Evolutionary conservation across 2,113 vertebrate species (phyloP).

Genomic region (Scolopax mira): DNA sequence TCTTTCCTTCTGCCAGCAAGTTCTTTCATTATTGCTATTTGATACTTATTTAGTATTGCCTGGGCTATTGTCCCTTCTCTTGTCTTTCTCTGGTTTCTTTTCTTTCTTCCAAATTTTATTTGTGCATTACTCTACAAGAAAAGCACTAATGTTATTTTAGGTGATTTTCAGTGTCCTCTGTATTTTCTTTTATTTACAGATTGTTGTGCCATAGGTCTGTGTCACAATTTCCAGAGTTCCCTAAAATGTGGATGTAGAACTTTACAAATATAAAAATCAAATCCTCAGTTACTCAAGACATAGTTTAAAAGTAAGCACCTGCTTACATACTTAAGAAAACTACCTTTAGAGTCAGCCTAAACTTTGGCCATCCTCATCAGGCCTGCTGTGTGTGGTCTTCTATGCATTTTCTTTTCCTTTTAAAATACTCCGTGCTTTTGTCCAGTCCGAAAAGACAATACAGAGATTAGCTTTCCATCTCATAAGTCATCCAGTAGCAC

Average conservation of each 20-base stretch:
- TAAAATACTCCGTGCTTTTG: not conserved
- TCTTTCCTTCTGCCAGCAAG: conserved; percentile 18
- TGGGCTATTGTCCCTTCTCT: not conserved
- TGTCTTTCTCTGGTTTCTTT: not conserved
- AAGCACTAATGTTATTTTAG: not conserved
- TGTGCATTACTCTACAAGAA: not conserved
- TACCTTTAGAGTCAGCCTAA: not conserved
- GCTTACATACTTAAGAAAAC: not conserved
- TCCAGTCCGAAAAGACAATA: not conserved
- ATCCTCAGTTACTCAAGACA: not conserved
- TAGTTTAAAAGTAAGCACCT: not conserved
- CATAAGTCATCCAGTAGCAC: not conserved
- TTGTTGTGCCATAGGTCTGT: not conserved
- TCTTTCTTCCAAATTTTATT: conserved; percentile 25
- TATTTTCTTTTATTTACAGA: conserved; percentile 16
- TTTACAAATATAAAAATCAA: not conserved
- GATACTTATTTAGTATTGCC: not conserved
- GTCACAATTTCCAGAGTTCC: not conserved
- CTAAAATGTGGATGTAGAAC: not conserved
- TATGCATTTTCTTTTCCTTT: not conserved
- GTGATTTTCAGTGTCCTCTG: not conserved
- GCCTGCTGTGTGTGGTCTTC: not conserved
- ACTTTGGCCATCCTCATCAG: not conserved
- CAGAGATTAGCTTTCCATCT: not conserved
- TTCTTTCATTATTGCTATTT: conserved; percentile 4